Percentiles rank a stretch among this genome's conserved stretches.
These are phyloP conservation scores for Mastigias papua DNA, from an alignment of 30 jellyfish, hydroid and myxozoan genomes.

Conservation along the genomic window DNA sequence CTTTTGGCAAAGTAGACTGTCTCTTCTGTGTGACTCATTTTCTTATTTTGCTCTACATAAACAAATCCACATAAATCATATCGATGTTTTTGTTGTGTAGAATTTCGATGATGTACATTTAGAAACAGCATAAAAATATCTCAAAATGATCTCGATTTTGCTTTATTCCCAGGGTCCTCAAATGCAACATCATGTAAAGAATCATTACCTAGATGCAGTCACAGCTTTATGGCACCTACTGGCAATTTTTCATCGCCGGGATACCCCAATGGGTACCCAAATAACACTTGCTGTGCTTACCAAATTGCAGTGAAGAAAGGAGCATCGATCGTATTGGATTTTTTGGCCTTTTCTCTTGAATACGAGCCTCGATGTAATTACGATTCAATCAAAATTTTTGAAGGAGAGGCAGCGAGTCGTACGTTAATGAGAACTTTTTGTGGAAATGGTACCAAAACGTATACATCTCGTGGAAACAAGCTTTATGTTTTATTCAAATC, in stretches of 20 bases:
- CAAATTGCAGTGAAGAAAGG: not conserved
- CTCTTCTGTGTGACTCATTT: no score
- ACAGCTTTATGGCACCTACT: not conserved
- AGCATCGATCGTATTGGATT: not conserved
- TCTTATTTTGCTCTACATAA: no score
- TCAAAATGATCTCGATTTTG: no score
- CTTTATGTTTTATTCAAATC: not conserved
- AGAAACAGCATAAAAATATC: no score
- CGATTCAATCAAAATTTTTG: not conserved
- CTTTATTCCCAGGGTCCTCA: not conserved
- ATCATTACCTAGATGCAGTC: not conserved
- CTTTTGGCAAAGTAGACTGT: no score
- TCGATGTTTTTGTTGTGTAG: no score
- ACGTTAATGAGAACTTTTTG: not conserved
- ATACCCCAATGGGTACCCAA: not conserved
- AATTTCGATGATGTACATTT: no score
- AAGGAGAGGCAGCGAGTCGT: not conserved
- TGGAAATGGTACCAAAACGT: not conserved
- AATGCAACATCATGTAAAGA: not conserved
- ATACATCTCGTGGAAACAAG: not conserved
- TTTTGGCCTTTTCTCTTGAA: not conserved
- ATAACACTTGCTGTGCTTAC: conserved; percentile 9
- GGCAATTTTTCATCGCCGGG: conserved; percentile 3
- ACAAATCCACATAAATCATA: no score
- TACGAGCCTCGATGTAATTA: not conserved